Percentiles rank a stretch among this genome's conserved stretches.
Conservation (phyloP, 2,797 vertebrate genomes). For the Gymnodraco acuticeps region DNA sequence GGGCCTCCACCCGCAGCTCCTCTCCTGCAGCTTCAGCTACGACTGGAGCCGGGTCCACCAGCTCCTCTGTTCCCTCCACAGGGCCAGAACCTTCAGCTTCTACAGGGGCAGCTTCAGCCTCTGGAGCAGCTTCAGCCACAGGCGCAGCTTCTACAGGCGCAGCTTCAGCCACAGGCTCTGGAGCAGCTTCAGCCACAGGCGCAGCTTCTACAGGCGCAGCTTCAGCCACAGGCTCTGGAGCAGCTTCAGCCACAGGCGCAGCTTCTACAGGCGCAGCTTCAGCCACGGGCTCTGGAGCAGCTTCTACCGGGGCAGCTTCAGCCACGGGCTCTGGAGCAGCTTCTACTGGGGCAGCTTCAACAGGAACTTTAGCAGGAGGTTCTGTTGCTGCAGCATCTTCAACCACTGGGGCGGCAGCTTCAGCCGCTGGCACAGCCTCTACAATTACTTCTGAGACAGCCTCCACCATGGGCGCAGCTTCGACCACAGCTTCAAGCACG, state of each 20-base stretch:
- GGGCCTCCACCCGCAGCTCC: constrained; percentile 71
- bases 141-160: neutral
- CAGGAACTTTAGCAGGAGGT: neutral
- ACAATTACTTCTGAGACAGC: neutral
- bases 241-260: neutral
- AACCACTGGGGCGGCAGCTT: neutral
- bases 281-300: neutral
- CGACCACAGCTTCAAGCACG: constrained; percentile 12
- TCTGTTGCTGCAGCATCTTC: constrained; percentile 7
- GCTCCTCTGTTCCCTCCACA: constrained; percentile 43
- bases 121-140: neutral
- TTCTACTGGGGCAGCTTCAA: constrained; percentile 31
- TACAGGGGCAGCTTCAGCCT: neutral
- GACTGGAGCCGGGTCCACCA: constrained; percentile 54
- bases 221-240: neutral
- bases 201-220: neutral
- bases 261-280: neutral
- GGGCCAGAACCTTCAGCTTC: neutral
- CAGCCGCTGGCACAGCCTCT: neutral
- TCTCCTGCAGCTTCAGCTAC: constrained; percentile 63
- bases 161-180: constrained; percentile 15
- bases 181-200: constrained; percentile 23
- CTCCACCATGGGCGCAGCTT: constrained; percentile 5
- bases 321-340: constrained; percentile 9
- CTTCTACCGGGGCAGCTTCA: neutral